phyloP scores from a whole-genome alignment of 2,113 vertebrate genomes.

The Saguinus midas region DNA sequence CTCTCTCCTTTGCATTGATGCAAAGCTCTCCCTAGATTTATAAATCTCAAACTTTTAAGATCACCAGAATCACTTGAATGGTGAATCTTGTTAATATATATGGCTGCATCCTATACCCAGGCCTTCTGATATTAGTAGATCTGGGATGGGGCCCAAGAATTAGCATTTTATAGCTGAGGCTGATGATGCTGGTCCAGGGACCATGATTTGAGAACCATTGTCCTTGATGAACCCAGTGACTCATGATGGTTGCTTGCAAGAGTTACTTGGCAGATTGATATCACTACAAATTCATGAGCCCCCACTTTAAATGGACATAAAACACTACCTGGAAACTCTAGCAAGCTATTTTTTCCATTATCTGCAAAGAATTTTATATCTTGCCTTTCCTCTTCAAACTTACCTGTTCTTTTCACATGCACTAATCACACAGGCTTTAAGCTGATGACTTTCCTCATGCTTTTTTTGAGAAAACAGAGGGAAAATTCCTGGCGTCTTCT shows the following conservation, averaged over 20 bases:
- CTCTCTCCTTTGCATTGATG: not conserved
- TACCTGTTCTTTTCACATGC: not conserved
- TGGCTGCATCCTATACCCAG: not conserved
- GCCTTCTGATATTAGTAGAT: not conserved
- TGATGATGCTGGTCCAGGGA: not conserved
- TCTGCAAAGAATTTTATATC: not conserved
- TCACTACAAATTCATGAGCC: not conserved
- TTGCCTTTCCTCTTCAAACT: not conserved
- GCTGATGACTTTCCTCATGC: not conserved
- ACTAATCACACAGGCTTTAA: not conserved
- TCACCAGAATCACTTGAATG: not conserved
- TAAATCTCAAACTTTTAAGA: not conserved
- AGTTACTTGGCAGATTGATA: not conserved
- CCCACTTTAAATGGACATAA: not conserved
- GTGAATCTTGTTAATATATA: not conserved
- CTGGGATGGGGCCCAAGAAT: not conserved
- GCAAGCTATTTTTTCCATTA: not conserved
- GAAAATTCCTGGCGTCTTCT: not conserved
- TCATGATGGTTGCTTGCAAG: not conserved
- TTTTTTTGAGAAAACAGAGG: not conserved
- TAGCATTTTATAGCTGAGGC: not conserved
- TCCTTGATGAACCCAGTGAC: not conserved
- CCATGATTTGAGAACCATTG: not conserved
- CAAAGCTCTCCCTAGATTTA: not conserved
- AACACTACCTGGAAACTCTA: not conserved